Conservation (phyloP, 2,113 vertebrate genomes). For the Regulus satrapa region DNA sequence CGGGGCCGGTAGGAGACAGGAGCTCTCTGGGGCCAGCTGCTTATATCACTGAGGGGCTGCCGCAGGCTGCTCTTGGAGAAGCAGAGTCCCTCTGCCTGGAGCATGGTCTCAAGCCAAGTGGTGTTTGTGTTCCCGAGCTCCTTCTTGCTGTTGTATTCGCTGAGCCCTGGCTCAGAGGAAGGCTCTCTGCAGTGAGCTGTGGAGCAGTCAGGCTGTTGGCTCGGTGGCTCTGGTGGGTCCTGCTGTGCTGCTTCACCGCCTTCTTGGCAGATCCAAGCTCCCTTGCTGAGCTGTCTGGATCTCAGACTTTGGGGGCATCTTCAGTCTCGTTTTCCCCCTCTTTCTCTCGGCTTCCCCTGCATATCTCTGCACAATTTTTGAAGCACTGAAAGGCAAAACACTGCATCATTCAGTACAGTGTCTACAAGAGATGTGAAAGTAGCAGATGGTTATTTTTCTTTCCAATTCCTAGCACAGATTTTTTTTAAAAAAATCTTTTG, state of each 20-base stretch:
- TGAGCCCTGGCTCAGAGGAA: background rate
- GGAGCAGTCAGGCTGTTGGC: background rate
- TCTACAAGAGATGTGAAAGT: background rate
- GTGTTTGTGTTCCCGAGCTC: background rate
- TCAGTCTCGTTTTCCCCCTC: background rate
- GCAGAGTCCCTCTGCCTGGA: background rate
- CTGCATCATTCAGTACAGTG: background rate
- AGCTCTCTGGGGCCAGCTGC: accelerated
- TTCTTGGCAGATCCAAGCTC: background rate
- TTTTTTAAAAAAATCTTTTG: background rate
- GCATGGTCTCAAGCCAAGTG: background rate
- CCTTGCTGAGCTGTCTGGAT: background rate
- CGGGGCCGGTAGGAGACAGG: background rate
- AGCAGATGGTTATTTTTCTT: slow-evolving; percentile 4
- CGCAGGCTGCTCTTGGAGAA: background rate
- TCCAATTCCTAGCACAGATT: background rate
- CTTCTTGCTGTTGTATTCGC: background rate
- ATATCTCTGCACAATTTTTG: background rate
- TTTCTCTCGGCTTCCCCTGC: background rate
- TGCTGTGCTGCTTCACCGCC: background rate
- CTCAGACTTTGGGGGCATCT: background rate
- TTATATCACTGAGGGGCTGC: background rate
- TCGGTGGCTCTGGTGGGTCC: background rate
- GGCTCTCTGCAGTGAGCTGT: background rate
- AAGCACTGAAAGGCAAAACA: background rate